These are phyloP conservation scores for Dicerorhinus sumatrensis DNA, from an alignment of 2,113 vertebrate species.

Conservation along the genomic window DNA sequence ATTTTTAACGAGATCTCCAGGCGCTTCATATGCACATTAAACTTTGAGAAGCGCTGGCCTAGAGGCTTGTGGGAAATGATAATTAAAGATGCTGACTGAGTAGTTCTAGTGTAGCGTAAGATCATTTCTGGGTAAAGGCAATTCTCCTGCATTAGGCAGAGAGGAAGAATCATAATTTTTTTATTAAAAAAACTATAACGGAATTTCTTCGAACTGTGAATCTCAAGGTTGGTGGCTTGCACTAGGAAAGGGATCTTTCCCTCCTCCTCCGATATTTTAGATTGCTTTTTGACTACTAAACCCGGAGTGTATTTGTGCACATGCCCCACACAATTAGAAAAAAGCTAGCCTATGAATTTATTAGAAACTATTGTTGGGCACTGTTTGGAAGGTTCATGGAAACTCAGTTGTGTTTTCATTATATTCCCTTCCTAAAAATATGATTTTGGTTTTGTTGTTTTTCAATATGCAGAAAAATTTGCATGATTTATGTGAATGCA, in stretches of 20 bases:
- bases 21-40: constrained; percentile 51
- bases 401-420: not conserved
- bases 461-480: constrained; percentile 16
- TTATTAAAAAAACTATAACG: not conserved
- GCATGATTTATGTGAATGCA: not conserved
- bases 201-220: constrained; percentile 49
- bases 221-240: not conserved
- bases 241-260: constrained; percentile 29
- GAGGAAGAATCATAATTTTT: constrained; percentile 57
- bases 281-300: not conserved
- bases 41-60: constrained; percentile 65
- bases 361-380: constrained; percentile 13
- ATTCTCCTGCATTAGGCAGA: constrained; percentile 52
- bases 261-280: not conserved
- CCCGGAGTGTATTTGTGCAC: not conserved
- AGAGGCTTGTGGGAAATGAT: constrained; percentile 60
- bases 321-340: not conserved
- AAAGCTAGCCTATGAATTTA: not conserved
- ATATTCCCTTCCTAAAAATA: constrained; percentile 59
- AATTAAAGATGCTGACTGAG: constrained; percentile 77
- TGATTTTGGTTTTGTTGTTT: constrained; percentile 26
- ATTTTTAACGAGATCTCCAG: constrained; percentile 67
- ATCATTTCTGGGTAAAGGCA: constrained; percentile 65
- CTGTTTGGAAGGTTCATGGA: not conserved
- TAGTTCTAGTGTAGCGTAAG: constrained; percentile 39